Conservation (phyloP, 2,113 vertebrate species). For the Oceanodroma tethys region DNA sequence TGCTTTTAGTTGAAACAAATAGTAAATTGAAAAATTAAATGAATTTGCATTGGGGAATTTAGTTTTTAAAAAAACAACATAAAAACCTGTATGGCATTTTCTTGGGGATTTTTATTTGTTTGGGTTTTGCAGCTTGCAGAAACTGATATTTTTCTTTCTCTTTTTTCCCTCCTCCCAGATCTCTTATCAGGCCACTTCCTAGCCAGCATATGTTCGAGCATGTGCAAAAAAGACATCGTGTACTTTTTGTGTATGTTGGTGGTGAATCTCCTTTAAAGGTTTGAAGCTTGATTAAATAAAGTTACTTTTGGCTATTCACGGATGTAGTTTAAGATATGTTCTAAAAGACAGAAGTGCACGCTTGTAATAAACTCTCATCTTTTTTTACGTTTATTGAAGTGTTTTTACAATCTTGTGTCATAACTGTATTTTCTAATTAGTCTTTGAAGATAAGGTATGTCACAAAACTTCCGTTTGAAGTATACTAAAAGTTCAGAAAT, state of each 20-base stretch:
- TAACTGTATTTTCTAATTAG: not conserved
- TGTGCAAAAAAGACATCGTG: conserved; percentile 86
- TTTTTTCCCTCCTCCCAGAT: conserved; percentile 68
- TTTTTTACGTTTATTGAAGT: not conserved
- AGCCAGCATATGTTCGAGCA: conserved; percentile 96
- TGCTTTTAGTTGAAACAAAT: not conserved
- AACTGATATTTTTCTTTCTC: not conserved
- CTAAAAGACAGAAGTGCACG: not conserved
- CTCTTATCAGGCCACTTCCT: conserved; percentile 89
- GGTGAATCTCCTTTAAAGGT: conserved; percentile 95
- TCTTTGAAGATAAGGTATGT: not conserved
- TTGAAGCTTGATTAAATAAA: conserved; percentile 30
- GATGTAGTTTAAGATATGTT: not conserved
- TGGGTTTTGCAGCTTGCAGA: not conserved
- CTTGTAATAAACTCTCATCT: not conserved
- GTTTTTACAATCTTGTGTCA: not conserved
- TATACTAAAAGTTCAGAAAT: not conserved
- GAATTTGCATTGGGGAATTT: not conserved
- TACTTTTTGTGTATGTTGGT: conserved; percentile 92
- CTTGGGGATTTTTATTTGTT: not conserved
- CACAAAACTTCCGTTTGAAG: not conserved
- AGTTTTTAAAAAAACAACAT: not conserved
- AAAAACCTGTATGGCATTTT: not conserved
- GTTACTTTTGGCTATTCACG: not conserved
- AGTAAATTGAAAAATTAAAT: not conserved